A percentile compares a stretch with the other conserved stretches of the same genome.
Evolutionary conservation across 2,113 vertebrate species (phyloP).

Genomic region (Macaca mulatta): DNA sequence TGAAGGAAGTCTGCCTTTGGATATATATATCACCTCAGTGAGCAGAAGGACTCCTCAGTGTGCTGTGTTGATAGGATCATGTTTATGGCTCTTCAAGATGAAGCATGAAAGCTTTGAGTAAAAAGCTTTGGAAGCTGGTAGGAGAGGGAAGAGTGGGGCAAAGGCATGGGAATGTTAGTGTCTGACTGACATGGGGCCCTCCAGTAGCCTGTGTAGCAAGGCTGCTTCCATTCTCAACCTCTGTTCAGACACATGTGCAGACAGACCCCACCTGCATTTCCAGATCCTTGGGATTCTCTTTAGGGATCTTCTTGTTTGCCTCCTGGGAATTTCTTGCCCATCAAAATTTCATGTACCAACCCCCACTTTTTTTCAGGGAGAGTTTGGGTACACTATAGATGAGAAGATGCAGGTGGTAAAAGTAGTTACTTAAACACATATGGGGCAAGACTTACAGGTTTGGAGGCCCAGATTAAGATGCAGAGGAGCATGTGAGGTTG

Average conservation of each 20-base stretch:
- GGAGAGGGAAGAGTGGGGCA: not conserved
- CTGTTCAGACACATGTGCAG: not conserved
- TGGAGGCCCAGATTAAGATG: conserved; percentile 90
- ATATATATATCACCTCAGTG: not conserved
- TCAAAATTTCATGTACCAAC: conserved; percentile 53
- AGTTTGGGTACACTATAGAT: conserved; percentile 45
- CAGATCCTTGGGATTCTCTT: conserved; percentile 23
- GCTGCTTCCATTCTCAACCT: not conserved
- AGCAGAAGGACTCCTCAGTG: not conserved
- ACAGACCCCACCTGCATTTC: not conserved
- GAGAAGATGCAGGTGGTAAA: conserved; percentile 81
- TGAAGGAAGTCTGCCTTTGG: not conserved
- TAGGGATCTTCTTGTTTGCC: conserved; percentile 44
- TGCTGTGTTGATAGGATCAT: not conserved
- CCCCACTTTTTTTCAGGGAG: not conserved
- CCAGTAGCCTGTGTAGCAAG: not conserved
- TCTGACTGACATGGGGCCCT: not conserved
- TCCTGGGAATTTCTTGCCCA: conserved; percentile 66
- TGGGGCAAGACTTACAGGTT: conserved; percentile 83
- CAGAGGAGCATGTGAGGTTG: conserved; percentile 88
- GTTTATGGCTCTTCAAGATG: not conserved
- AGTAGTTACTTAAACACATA: conserved; percentile 85
- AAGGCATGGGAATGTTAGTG: not conserved
- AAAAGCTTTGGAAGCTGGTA: not conserved
- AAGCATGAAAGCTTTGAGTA: not conserved